These are phyloP conservation scores for Drosophila meridionalis DNA, from an alignment of 2,888 invertebrate genomes.

Conservation along the genomic window DNA sequence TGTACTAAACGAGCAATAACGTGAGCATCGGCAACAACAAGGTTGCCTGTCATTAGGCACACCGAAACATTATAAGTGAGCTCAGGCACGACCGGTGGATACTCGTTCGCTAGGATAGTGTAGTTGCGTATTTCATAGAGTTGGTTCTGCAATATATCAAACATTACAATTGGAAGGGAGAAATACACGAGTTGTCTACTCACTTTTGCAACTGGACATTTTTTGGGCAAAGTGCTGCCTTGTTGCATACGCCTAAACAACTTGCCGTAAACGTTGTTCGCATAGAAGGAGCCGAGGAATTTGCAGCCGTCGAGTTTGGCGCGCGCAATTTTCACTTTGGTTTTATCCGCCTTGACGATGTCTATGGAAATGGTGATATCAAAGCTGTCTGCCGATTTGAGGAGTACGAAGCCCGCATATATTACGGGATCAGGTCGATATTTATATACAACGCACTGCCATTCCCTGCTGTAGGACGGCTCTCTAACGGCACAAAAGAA, in stretches of 20 bases:
- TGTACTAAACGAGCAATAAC: not conserved
- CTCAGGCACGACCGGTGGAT: conserved; percentile 23
- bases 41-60: not conserved
- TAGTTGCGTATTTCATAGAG: conserved; percentile 52
- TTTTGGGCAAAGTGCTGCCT: conserved; percentile 50
- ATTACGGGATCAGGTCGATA: not conserved
- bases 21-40: not conserved
- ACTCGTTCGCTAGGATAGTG: conserved; percentile 32
- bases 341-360: conserved; percentile 54
- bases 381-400: conserved; percentile 10
- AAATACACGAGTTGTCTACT: conserved; percentile 15
- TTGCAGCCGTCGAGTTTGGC: conserved; percentile 58
- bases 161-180: not conserved
- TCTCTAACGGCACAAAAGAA: conserved; percentile 25
- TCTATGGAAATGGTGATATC: conserved; percentile 32
- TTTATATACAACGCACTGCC: conserved; percentile 18
- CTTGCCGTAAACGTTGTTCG: conserved; percentile 20
- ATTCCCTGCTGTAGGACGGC: not conserved
- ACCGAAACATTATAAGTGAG: conserved; percentile 20
- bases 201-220: conserved; percentile 45
- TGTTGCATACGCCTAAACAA: conserved; percentile 41
- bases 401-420: conserved; percentile 20
- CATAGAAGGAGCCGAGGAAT: conserved; percentile 30
- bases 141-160: conserved; percentile 6
- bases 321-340: conserved; percentile 40